Evolutionary conservation across 1,140 invertebrate genomes (phyloP), one percentile per base, ranked within the genome.

Genomic region (Calliopsis andreniformis): DNA sequence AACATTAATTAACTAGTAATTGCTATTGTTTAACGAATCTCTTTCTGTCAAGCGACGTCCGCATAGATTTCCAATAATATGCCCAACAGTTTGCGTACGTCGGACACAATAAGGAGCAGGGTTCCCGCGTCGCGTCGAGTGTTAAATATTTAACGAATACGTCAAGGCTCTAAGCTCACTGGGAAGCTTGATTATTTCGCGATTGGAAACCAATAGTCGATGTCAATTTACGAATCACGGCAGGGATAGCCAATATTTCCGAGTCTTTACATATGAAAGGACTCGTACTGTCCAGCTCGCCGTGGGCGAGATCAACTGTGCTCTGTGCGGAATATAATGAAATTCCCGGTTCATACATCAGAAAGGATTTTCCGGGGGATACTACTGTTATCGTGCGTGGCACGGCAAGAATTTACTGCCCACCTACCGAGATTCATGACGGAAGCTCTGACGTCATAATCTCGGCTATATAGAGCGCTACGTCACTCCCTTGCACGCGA

Each of bases 371-470:
- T 35, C 20, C 39, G 35, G n/a, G 16, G 43, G n/a, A n/a, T 61
- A 47, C 56, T 23, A 47, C 28, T 47, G 55, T 35, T 35, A 70
- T 56, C n/a, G 20, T 14, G 16, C 28, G 16, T 61, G 28, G 16
- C 28, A 35, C 16, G 42, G 42, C 67, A 47, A 45, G 28, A 70
- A 70, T 61, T 61, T 61, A 59, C 28, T 61, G 16, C 10, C 67
- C 55, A 23, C 28, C 14, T 58, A 70, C 39, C 20, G 12, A n/a
- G 39, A 16, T 58, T 55, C 28, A 47, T 70, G 55, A 70, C 55
- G 39, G 53, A 69, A 47, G 28, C 39, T 16, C 30, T 70, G 39
- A 61, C 67, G 55, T 70, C 55, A 61, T 59, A 35, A 61, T 70
- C 39, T 25, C 20, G n/a, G 7, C 16, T 1, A 56, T 55, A 55